These are phyloP conservation scores for Anthopleura xanthogrammica DNA, from an alignment of 92 coral and sea anemone species.

Conservation along the genomic window DNA sequence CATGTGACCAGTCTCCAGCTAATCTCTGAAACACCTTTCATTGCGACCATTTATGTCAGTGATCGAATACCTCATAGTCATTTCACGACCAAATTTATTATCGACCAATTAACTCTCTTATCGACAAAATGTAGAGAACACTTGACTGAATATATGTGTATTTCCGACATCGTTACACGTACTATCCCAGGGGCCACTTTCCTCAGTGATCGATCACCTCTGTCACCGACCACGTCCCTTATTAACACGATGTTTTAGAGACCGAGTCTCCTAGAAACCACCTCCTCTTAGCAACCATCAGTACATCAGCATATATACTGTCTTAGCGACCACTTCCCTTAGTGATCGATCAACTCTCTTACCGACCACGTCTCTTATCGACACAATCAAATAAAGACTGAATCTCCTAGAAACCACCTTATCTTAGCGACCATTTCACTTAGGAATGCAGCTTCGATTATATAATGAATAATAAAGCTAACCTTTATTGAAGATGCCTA, in stretches of 20 bases:
- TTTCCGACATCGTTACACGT: not conserved
- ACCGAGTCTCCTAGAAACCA: no score
- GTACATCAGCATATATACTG: no score
- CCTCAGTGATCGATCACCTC: not conserved
- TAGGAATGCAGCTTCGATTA: not conserved
- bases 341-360: not conserved
- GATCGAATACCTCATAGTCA: no score
- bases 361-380: not conserved
- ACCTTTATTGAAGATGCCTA: no score
- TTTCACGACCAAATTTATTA: no score
- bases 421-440: not conserved
- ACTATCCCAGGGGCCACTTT: no score
- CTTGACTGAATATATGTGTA: not conserved
- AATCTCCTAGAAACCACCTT: not conserved
- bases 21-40: not conserved
- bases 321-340: not conserved
- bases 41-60: not conserved
- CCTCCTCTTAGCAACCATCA: no score
- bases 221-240: not conserved
- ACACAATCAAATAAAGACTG: not conserved
- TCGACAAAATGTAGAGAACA: not conserved
- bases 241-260: no score
- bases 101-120: not conserved
- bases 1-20: no score
- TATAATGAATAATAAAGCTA: no score